These are phyloP conservation scores for Parelbella ahira DNA, from an alignment of 2,888 invertebrate genomes.

Conservation along the genomic window DNA sequence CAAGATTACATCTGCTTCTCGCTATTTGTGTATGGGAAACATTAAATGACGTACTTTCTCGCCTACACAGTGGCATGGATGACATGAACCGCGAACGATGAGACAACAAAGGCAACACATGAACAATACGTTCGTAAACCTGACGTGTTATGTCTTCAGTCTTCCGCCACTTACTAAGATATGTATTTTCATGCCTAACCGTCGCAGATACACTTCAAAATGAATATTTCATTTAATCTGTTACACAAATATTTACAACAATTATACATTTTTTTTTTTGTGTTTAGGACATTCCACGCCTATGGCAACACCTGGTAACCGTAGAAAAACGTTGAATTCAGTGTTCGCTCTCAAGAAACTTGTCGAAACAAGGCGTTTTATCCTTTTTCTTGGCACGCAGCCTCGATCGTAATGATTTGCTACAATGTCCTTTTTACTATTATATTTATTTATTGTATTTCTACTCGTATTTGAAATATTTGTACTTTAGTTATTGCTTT, in stretches of 20 bases:
- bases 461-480: neutral
- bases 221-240: no score
- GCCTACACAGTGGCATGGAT: neutral
- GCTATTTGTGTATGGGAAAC: neutral
- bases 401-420: neutral
- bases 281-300: no score
- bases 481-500: no score
- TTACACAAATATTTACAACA: no score
- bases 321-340: no score
- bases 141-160: no score
- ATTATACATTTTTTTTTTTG: no score
- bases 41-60: neutral
- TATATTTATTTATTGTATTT: neutral
- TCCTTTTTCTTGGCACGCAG: conserved; percentile 8
- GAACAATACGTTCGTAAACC: no score
- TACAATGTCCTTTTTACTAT: conserved; percentile 1
- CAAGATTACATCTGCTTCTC: neutral
- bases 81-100: neutral
- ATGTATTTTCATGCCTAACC: no score
- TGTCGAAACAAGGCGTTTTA: conserved; percentile 7
- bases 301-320: neutral
- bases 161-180: no score
- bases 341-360: neutral
- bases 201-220: no score
- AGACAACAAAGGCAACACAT: neutral